phyloP scores from a whole-genome alignment of 2,113 vertebrate species.

The Pithys albifrons region DNA sequence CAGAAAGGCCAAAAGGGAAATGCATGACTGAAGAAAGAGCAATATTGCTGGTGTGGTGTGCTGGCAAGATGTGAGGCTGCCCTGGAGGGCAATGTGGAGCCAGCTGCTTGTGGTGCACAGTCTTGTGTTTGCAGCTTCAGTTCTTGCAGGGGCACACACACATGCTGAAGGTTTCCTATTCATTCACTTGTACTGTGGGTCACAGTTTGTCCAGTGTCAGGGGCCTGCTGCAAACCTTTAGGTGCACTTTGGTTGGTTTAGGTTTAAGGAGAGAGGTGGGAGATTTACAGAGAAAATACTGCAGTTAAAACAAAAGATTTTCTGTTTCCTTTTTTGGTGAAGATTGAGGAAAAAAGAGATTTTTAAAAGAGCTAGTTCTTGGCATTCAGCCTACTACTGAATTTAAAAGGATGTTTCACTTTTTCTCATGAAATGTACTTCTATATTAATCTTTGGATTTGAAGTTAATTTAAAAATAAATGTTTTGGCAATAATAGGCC shows the following conservation, averaged over 20 bases:
- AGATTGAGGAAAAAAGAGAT: not conserved
- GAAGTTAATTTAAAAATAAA: not conserved
- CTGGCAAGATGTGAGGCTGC: not conserved
- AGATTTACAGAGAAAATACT: not conserved
- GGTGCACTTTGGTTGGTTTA: not conserved
- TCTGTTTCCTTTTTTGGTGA: not conserved
- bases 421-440: not conserved
- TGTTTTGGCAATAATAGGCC: not conserved
- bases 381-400: not conserved
- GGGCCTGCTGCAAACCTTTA: not conserved
- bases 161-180: not conserved
- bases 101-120: rapidly evolving
- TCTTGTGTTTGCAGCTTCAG: not conserved
- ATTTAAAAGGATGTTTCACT: not conserved
- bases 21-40: not conserved
- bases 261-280: not conserved
- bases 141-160: not conserved
- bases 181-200: not conserved
- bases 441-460: not conserved
- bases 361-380: not conserved
- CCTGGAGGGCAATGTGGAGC: not conserved
- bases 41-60: not conserved
- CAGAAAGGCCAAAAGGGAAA: not conserved
- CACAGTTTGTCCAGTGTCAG: not conserved
- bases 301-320: not conserved